phyloP scores from a whole-genome alignment of 2,888 invertebrate genomes.

The Drosophila pullipes region DNA sequence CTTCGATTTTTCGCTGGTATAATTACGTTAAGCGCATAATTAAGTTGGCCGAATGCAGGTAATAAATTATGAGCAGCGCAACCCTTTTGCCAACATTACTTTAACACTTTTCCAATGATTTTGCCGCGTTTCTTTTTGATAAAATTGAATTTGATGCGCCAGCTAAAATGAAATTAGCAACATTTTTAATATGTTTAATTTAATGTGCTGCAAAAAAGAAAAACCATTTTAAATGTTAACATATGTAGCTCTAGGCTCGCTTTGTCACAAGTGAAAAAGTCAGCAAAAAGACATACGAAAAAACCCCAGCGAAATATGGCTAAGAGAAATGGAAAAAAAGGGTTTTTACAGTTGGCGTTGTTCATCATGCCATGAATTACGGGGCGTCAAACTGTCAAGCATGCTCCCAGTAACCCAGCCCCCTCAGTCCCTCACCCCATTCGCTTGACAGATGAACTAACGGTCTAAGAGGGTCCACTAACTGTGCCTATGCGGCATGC shows the following conservation, averaged over 20 bases:
- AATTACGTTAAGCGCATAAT: conserved; percentile 79
- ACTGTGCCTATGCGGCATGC: conserved; percentile 25
- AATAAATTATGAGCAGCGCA: conserved; percentile 71
- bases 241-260: conserved; percentile 35
- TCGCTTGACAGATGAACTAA: conserved; percentile 73
- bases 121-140: conserved; percentile 18
- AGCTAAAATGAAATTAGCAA: conserved; percentile 64
- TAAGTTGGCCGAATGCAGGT: conserved; percentile 76
- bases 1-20: conserved; percentile 72
- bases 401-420: conserved; percentile 43
- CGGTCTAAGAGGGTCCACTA: conserved; percentile 33
- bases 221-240: conserved; percentile 62
- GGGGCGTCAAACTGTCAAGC: conserved; percentile 82
- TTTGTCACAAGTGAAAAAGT: conserved; percentile 61
- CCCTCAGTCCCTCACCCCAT: conserved; percentile 4
- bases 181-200: conserved; percentile 63
- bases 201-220: conserved; percentile 30
- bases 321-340: conserved; percentile 25
- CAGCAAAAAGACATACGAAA: conserved; percentile 24
- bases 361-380: conserved; percentile 81
- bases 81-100: conserved; percentile 39
- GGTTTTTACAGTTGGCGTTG: conserved; percentile 65
- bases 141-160: conserved; percentile 59
- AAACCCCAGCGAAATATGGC: conserved; percentile 21
- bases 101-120: conserved; percentile 22